A percentile compares a stretch with the other conserved stretches of the same genome.
These are phyloP conservation scores for Scaptomyza hsui DNA, from an alignment of 1,140 invertebrate species.

Conservation along the genomic window DNA sequence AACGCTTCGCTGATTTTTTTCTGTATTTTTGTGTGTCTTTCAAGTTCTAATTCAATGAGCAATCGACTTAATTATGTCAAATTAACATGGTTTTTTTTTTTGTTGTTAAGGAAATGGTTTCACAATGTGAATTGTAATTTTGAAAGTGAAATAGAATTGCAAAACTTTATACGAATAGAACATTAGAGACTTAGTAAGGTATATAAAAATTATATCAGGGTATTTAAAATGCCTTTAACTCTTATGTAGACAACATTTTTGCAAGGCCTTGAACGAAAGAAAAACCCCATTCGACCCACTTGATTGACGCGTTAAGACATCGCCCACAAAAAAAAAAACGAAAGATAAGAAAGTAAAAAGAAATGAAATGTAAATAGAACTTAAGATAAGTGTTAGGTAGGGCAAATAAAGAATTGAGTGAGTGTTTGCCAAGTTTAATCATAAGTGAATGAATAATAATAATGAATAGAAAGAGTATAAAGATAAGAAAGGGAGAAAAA, in stretches of 20 bases:
- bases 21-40: slow-evolving; percentile 1
- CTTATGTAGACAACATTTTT: slow-evolving; percentile 17
- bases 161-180: too few relatives aligned
- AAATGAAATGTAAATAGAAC: slow-evolving; percentile 48
- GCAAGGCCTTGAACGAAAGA: slow-evolving; percentile 18
- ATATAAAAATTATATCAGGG: slow-evolving; percentile 1
- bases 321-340: background rate
- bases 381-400: slow-evolving; percentile 26
- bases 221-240: slow-evolving; percentile 12
- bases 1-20: slow-evolving; percentile 52
- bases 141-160: background rate
- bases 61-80: slow-evolving; percentile 47
- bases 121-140: background rate
- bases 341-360: slow-evolving; percentile 10
- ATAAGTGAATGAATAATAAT: slow-evolving; percentile 13
- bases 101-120: background rate
- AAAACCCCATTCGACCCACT: slow-evolving; percentile 1
- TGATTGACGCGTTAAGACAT: slow-evolving; percentile 21
- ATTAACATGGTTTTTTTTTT: slow-evolving; percentile 43
- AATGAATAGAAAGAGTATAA: slow-evolving; percentile 1
- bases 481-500: background rate
- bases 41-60: slow-evolving; percentile 28
- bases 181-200: too few relatives aligned
- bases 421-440: slow-evolving; percentile 8
- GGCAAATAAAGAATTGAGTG: slow-evolving; percentile 9